These are phyloP conservation scores for Lasiurus borealis DNA, from an alignment of 2,113 vertebrate species.

Conservation along the genomic window DNA sequence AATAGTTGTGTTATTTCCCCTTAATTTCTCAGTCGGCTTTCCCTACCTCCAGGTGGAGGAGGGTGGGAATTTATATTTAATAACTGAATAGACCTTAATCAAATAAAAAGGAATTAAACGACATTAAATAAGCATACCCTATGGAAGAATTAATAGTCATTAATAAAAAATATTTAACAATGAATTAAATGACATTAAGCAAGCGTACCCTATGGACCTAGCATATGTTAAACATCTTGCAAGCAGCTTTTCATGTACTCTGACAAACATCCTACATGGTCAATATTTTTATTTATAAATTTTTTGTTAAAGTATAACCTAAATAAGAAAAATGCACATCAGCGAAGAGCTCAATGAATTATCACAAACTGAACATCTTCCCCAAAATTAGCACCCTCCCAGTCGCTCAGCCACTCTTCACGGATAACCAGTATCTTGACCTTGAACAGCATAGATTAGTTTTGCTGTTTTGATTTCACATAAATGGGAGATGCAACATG, in stretches of 20 bases:
- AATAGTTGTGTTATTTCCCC: neutral
- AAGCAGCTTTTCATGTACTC: neutral
- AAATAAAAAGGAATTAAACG: neutral
- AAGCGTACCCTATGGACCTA: neutral
- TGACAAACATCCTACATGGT: neutral
- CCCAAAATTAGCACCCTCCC: neutral
- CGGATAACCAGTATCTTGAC: neutral
- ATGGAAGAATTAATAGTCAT: neutral
- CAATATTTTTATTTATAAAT: neutral
- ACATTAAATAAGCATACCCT: neutral
- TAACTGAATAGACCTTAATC: neutral
- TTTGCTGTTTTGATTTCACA: neutral
- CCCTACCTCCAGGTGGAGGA: neutral
- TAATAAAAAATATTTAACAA: neutral
- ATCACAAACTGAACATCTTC: neutral
- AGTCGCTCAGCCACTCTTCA: too few species aligned
- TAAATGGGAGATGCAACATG: neutral
- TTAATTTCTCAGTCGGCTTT: slow-evolving; percentile 7
- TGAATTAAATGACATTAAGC: neutral
- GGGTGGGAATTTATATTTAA: neutral
- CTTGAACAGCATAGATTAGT: neutral
- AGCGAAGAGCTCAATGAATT: neutral
- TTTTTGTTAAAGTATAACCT: neutral
- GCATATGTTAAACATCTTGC: neutral
- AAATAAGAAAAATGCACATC: neutral